Evolutionary conservation across 1,140 invertebrate species (phyloP).

Genomic region (Yoshiicerus persimilis): DNA sequence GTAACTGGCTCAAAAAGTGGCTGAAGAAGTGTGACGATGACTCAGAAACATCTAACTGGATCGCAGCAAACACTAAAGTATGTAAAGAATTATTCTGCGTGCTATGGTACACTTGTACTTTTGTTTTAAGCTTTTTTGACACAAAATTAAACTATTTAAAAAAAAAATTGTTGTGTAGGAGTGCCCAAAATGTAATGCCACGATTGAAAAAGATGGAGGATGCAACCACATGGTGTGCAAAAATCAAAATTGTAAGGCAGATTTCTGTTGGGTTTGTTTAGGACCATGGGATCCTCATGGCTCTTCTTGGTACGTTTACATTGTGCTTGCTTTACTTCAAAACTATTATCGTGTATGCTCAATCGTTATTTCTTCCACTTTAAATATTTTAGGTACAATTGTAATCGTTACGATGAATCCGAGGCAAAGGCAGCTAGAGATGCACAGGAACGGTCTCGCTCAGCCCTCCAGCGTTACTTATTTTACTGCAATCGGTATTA

Average conservation of each 20-base stretch:
- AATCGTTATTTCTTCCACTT: slow-evolving; percentile 21
- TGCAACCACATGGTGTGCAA: slow-evolving; percentile 99
- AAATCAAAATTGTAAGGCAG: slow-evolving; percentile 95
- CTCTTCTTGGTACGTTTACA: slow-evolving; percentile 78
- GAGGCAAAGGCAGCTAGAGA: slow-evolving; percentile 94
- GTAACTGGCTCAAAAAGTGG: slow-evolving; percentile 90
- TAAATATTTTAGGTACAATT: slow-evolving; percentile 74
- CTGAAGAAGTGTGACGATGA: slow-evolving; percentile 99
- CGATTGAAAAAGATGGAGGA: slow-evolving; percentile 97
- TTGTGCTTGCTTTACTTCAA: not conserved
- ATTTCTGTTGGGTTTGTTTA: slow-evolving; percentile 99
- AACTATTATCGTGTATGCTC: not conserved
- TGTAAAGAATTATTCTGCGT: not conserved
- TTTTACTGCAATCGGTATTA: slow-evolving; percentile 94
- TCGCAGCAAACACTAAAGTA: slow-evolving; percentile 95
- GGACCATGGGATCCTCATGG: slow-evolving; percentile 99
- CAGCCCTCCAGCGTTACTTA: slow-evolving; percentile 88
- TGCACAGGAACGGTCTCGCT: slow-evolving; percentile 90
- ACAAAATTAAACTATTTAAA: not conserved
- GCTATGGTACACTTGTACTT: not conserved
- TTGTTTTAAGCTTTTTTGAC: not conserved
- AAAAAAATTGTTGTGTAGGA: slow-evolving; percentile 61
- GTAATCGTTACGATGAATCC: slow-evolving; percentile 96
- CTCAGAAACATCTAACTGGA: slow-evolving; percentile 99
- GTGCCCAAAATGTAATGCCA: slow-evolving; percentile 97